phyloP scores from a whole-genome alignment of 2,888 invertebrate genomes.

The Cephus runcator region DNA sequence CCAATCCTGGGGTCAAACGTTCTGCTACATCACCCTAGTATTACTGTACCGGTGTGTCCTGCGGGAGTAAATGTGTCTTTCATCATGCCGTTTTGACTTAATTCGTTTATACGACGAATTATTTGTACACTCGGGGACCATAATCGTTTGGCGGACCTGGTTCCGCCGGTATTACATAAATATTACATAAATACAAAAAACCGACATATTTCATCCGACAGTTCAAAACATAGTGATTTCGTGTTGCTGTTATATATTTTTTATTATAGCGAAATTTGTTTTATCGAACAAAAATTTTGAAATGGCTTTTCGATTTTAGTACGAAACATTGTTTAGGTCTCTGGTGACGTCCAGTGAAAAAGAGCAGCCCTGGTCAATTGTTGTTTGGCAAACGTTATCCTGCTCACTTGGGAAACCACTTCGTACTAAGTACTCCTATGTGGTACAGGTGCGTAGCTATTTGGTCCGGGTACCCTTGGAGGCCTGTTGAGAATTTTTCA shows the following conservation, averaged over 20 bases:
- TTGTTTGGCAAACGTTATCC: slow-evolving; percentile 34
- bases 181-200: too few species aligned
- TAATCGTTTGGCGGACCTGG: too few species aligned
- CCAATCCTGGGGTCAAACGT: slow-evolving; percentile 60
- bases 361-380: slow-evolving; percentile 35
- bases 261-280: too few species aligned
- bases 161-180: too few species aligned
- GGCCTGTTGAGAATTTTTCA: background rate
- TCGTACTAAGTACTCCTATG: too few species aligned
- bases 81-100: slow-evolving; percentile 61
- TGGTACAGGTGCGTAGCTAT: background rate
- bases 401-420: too few species aligned
- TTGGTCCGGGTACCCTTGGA: background rate
- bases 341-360: slow-evolving; percentile 23
- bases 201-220: too few species aligned
- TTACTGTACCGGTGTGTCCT: slow-evolving; percentile 36
- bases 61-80: slow-evolving; percentile 59
- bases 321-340: too few species aligned
- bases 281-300: too few species aligned
- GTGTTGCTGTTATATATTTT: too few species aligned
- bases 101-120: slow-evolving; percentile 63
- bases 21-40: slow-evolving; percentile 48
- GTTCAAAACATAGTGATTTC: too few species aligned
- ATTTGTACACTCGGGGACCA: slow-evolving; percentile 50
- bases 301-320: too few species aligned